A percentile compares a stretch with the other conserved stretches of the same genome.
Evolutionary conservation across 64 coral and sea anemone genomes (phyloP).

Genomic region (Montipora foliosa): DNA sequence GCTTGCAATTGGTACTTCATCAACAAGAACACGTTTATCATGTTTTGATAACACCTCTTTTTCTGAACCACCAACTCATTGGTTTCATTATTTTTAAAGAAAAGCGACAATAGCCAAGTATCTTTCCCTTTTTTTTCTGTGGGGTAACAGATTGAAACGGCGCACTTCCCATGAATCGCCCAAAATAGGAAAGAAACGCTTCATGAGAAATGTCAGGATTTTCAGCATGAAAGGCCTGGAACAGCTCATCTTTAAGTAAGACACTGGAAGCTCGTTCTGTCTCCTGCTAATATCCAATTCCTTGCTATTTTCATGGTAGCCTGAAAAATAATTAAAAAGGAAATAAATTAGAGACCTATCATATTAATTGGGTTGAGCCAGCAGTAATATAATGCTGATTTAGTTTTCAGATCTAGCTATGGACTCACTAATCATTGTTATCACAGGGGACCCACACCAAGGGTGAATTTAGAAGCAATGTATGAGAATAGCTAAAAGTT

Average conservation of each 20-base stretch:
- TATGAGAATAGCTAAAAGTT: too few species aligned
- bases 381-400: too few species aligned
- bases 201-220: neutral
- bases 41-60: neutral
- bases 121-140: neutral
- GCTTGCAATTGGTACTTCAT: neutral
- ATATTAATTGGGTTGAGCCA: too few species aligned
- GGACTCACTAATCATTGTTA: too few species aligned
- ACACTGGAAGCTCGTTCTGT: neutral
- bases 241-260: neutral
- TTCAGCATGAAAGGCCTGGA: neutral
- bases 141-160: neutral
- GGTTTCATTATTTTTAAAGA: neutral
- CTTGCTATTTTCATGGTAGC: neutral
- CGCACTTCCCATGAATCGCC: neutral
- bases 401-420: too few species aligned
- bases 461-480: too few species aligned
- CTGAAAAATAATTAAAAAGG: neutral
- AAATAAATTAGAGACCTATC: too few species aligned
- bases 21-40: neutral
- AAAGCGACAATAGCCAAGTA: neutral
- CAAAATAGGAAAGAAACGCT: neutral
- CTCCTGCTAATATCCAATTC: neutral
- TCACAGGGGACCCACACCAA: too few species aligned
- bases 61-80: slow-evolving; percentile 1